Base-by-base conservation (phyloP, 2,888 invertebrate genomes). In the Diaperis boleti region DNA sequence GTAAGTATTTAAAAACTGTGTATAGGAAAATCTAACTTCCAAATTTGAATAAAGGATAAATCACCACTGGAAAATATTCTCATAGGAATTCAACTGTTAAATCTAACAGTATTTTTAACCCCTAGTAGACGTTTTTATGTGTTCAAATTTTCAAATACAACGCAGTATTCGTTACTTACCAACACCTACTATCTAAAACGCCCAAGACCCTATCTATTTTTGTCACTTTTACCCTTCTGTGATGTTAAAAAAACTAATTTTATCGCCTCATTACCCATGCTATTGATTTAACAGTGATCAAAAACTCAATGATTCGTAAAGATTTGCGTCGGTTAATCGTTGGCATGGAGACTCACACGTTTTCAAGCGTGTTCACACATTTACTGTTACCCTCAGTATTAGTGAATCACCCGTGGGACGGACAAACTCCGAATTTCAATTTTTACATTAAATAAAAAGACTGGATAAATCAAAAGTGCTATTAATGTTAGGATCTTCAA, bases 271-370 rank as follows among this genome's bases (percentile, higher is more conserved):
- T 52, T 52, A 52, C 37, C 37, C 39, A 6, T 52, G 39, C 50
- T 74, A 75, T 75, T 65, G 74, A 76, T 75, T 73, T 64, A 72
- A 72, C 72, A 68, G 63, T 62, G 55, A 68, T 65, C 65, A 68
- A 52, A 59, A 63, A 65, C 60, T 61, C 75, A 76, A 61, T 69
- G 76, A 74, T 71, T 71, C 76, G 78, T 73, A 67, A 76, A 73
- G 71, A 74, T 73, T 69, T 73, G 68, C 72, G 70, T 74, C 68
- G 69, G 74, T 70, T 76, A 77, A 78, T 78, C 77, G 79, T 79
- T 74, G 78, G 75, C 77, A 79, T 79, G 77, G 75, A 67, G 73
- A 77, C 76, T 65, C 66, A n/a, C 10, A 59, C 31, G 50, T 66
- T 64, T 50, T 73, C 62, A 70, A 69, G 70, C 73, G 74, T 71